Conservation (phyloP, 2,113 vertebrate genomes). For the Sisor rabdophorus region DNA sequence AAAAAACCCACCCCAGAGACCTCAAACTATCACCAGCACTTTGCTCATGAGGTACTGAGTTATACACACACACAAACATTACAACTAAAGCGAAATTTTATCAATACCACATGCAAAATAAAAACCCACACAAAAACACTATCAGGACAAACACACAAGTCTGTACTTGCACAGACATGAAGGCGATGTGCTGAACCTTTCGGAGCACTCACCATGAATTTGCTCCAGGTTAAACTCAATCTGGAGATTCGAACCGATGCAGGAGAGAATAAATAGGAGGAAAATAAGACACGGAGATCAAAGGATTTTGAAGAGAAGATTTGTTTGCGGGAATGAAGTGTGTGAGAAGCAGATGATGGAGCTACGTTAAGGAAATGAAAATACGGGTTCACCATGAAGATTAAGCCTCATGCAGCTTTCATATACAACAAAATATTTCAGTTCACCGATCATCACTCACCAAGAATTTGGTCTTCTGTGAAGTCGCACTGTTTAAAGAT, state of each 20-base stretch:
- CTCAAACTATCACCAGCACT: neutral
- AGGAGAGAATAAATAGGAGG: slow-evolving; percentile 58
- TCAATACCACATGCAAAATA: slow-evolving; percentile 32
- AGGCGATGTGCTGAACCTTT: slow-evolving; percentile 28
- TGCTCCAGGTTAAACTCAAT: slow-evolving; percentile 75
- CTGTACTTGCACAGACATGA: slow-evolving; percentile 10
- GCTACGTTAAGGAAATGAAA: slow-evolving; percentile 41
- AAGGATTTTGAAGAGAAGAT: slow-evolving; percentile 34
- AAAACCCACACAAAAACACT: neutral
- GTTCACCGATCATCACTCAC: slow-evolving; percentile 65
- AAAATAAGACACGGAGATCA: slow-evolving; percentile 54
- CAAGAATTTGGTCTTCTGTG: slow-evolving; percentile 84
- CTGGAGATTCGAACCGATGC: slow-evolving; percentile 58
- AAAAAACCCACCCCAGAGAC: neutral
- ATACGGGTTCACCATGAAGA: slow-evolving; percentile 33
- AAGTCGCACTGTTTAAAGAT: slow-evolving; percentile 84
- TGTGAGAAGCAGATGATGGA: slow-evolving; percentile 26
- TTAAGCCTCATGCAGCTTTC: slow-evolving; percentile 10
- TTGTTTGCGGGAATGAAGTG: slow-evolving; percentile 37
- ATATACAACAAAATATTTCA: too few species aligned
- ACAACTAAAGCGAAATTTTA: neutral
- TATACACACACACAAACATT: slow-evolving; percentile 13
- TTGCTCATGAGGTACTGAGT: neutral
- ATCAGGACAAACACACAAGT: slow-evolving; percentile 31
- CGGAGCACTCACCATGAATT: slow-evolving; percentile 72